These are phyloP conservation scores for Apotomis capreana DNA, from an alignment of 2,888 invertebrate genomes.

Conservation along the genomic window DNA sequence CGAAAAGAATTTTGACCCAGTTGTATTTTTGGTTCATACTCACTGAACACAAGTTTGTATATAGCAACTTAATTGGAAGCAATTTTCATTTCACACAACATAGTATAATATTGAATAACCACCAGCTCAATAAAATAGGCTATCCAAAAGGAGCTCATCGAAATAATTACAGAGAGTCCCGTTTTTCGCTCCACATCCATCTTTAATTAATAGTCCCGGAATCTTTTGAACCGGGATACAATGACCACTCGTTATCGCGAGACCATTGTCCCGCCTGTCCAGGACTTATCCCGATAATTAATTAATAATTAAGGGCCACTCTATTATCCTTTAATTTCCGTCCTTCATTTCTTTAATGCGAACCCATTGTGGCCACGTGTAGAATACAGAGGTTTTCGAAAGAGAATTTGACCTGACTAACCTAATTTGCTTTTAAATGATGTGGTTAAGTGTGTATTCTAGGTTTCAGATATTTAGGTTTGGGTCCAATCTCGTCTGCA, in stretches of 20 bases:
- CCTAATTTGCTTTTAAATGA: constrained; percentile 20
- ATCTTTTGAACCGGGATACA: constrained; percentile 53
- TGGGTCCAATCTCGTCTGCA: no score
- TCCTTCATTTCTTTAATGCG: constrained; percentile 39
- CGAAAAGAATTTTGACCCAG: no score
- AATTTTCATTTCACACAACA: no score
- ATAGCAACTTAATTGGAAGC: no score
- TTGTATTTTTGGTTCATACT: no score
- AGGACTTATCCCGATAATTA: constrained; percentile 62
- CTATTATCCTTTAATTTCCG: constrained; percentile 58
- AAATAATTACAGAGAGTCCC: constrained; percentile 22
- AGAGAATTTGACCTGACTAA: constrained; percentile 19
- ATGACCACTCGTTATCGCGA: constrained; percentile 55
- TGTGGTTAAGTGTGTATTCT: no score
- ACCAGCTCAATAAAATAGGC: background rate
- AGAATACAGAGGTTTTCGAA: constrained; percentile 21
- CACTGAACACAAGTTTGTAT: no score
- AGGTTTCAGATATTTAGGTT: no score
- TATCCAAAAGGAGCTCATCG: background rate
- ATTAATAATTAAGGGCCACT: constrained; percentile 64
- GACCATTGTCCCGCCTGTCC: constrained; percentile 57
- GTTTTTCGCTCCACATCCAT: constrained; percentile 23
- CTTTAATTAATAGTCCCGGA: constrained; percentile 43
- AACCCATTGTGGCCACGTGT: constrained; percentile 32
- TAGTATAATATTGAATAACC: background rate